phyloP scores from a whole-genome alignment of 2,797 vertebrate genomes.

The Spheniscus humboldti region DNA sequence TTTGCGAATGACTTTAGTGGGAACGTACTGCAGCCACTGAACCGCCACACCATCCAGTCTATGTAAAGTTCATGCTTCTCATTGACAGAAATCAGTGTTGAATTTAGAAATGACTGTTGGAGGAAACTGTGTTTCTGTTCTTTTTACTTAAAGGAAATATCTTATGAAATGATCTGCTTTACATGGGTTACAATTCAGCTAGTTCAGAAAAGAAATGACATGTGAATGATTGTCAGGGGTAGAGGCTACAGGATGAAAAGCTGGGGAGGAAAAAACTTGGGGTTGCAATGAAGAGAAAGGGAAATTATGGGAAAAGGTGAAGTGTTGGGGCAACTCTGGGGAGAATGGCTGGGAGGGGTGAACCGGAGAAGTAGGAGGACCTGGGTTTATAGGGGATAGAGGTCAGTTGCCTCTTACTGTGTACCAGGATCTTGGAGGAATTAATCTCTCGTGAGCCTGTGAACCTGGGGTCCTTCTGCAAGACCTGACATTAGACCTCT shows the following conservation, averaged over 20 bases:
- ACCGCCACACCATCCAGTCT: background rate
- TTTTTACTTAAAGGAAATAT: background rate
- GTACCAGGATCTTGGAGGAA: background rate
- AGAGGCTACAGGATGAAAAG: background rate
- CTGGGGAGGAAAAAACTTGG: background rate
- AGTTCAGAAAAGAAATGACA: background rate
- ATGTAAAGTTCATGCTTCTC: background rate
- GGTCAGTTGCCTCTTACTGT: background rate
- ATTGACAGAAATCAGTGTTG: background rate
- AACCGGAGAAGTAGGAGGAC: background rate
- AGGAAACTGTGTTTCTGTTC: background rate
- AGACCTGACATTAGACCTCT: background rate
- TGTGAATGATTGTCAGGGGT: background rate
- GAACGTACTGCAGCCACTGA: background rate
- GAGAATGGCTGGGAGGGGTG: background rate
- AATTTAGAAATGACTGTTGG: background rate
- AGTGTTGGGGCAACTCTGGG: background rate
- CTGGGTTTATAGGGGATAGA: background rate
- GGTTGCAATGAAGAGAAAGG: background rate
- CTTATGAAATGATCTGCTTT: background rate
- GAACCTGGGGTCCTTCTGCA: background rate
- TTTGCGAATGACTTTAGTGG: background rate
- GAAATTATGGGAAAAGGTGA: background rate
- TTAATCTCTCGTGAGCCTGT: accelerated
- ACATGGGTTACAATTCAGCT: background rate